Base-by-base conservation (phyloP, 2,888 invertebrate species). In the Gnatocerus cornutus region DNA sequence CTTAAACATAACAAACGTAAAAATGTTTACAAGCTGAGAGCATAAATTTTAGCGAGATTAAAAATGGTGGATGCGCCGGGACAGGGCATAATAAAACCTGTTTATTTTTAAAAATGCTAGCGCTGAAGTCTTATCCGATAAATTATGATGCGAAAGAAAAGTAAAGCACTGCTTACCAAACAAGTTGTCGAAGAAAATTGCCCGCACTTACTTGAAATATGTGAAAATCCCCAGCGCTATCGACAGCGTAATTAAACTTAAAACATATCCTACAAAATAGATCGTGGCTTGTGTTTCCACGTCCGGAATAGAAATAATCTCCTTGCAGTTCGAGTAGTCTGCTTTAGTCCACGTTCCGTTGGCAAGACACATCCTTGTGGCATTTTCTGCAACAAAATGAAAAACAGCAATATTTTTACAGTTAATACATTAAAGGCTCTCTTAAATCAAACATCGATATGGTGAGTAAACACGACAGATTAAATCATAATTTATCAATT, bases 291-390 rank as follows among this genome's bases (percentile, higher is more conserved):
- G 90, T 74, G 93, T 89, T 81, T 93, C 92, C 87, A 86, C 73
- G 86, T 86, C 89, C 50, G 89, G 88, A 41, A 88, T 86, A 37
- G 87, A 85, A 74, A 89, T 87, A 73, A 92, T 88, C 59, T 91
- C 90, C 72, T 81, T 84, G 83, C 95, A 94, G 78, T 89, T 88
- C 64, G 89, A 87, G 84, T 95, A 96, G 85, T 94, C 89, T 2
- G 93, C 90, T 82, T 90, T 91, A 68, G 90, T 90, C 97, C 97
- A 98, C 4, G 89, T 90, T n/a, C 96, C 96, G 77, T 94, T 92
- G 73, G 86, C 82, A 74, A 87, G 83, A 83, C 97, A 97, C 77
- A 88, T 87, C 62, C 94, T 90, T 8, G 93, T 93, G 16, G 95
- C 97, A 83, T 96, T 96, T 82, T 95, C 97, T 96, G 88, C 39